phyloP scores from a whole-genome alignment of 1,140 invertebrate species.

The Drosophila santomea region DNA sequence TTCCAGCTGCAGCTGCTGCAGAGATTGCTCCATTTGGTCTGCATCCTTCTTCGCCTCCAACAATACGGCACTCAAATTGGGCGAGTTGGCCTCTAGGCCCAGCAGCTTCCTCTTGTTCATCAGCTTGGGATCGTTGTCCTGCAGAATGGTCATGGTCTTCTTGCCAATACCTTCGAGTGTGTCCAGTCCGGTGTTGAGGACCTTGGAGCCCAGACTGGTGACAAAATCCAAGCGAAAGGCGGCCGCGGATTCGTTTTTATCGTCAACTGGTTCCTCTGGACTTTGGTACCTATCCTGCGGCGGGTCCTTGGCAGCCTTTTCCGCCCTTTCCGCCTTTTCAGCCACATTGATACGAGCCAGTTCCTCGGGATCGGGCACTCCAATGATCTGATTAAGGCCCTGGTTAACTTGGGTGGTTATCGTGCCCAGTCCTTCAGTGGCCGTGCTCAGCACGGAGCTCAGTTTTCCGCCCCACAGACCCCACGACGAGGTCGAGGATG shows the following conservation, averaged over 20 bases:
- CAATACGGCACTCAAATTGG: constrained; percentile 87
- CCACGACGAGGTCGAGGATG: constrained; percentile 33
- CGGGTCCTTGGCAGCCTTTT: constrained; percentile 12
- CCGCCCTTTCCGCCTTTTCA: constrained; percentile 66
- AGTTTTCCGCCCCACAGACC: constrained; percentile 89
- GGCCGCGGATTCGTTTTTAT: constrained; percentile 5
- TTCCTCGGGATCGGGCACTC: constrained; percentile 91
- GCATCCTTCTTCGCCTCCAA: constrained; percentile 93
- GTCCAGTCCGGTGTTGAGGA: constrained; percentile 93
- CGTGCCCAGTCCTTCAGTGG: constrained; percentile 89
- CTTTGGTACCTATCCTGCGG: not conserved
- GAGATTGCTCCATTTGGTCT: constrained; percentile 88
- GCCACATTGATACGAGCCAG: constrained; percentile 86
- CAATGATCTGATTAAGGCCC: constrained; percentile 90
- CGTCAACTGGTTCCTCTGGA: constrained; percentile 9
- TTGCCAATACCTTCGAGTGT: constrained; percentile 96
- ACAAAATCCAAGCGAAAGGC: constrained; percentile 85
- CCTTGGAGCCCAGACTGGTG: constrained; percentile 89
- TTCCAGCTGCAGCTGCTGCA: constrained; percentile 87
- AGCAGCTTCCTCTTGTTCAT: constrained; percentile 93
- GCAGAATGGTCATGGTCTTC: constrained; percentile 96
- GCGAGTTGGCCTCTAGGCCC: constrained; percentile 87
- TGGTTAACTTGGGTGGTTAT: constrained; percentile 92
- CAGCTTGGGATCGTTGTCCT: constrained; percentile 95
- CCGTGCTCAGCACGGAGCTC: constrained; percentile 90